Conservation (phyloP, 2,113 vertebrate genomes). For the Oophaga pumilio region DNA sequence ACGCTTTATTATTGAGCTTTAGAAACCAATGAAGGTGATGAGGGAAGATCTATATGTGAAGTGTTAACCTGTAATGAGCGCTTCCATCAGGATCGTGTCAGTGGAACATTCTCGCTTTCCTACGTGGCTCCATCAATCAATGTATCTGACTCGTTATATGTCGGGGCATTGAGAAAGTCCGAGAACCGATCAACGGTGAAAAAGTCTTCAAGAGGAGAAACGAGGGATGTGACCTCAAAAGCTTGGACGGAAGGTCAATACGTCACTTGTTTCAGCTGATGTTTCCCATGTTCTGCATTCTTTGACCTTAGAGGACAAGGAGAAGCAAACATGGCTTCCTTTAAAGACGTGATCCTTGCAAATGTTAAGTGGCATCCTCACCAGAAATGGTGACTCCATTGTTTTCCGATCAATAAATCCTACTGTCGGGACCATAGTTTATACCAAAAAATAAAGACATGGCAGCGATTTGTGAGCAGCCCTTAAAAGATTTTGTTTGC, state of each 20-base stretch:
- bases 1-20: background rate
- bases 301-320: background rate
- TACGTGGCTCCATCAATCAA: background rate
- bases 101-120: background rate
- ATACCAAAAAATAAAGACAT: no score
- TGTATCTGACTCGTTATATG: background rate
- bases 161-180: background rate
- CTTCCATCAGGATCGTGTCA: background rate
- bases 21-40: background rate
- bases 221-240: background rate
- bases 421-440: no score
- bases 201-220: background rate
- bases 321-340: no score
- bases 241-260: background rate
- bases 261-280: background rate
- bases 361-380: no score
- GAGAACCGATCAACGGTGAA: background rate
- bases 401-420: no score
- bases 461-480: no score
- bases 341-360: no score
- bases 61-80: background rate
- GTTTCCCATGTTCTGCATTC: background rate
- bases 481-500: no score
- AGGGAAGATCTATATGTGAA: background rate
- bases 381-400: no score